Evolutionary conservation across 2,113 vertebrate genomes (phyloP).

Genomic region (Ophthalmolycus amberensis): DNA sequence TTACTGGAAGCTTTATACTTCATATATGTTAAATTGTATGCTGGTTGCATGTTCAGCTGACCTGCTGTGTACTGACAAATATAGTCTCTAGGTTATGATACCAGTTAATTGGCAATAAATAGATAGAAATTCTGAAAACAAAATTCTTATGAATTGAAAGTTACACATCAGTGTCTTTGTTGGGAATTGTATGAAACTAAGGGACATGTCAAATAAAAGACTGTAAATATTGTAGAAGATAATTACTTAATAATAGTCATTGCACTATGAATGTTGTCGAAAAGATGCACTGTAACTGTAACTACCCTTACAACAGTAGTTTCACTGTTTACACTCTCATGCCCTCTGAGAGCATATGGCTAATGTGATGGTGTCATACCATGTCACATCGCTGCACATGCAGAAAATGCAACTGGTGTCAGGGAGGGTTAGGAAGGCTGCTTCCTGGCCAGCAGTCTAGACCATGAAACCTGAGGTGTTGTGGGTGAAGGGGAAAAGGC

Average conservation of each 20-base stretch:
- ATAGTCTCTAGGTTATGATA: too few species aligned
- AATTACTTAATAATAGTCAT: not conserved
- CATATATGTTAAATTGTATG: too few species aligned
- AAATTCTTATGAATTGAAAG: not conserved
- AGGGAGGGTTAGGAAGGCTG: slow-evolving; percentile 9
- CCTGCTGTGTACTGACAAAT: not conserved
- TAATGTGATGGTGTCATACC: slow-evolving; percentile 31
- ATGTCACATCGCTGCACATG: slow-evolving; percentile 32
- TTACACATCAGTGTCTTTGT: not conserved
- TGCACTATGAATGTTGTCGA: not conserved
- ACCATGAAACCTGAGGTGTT: slow-evolving; percentile 62
- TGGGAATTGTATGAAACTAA: not conserved
- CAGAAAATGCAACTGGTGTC: slow-evolving; percentile 53
- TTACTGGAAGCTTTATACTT: too few species aligned
- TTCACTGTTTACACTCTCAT: slow-evolving; percentile 33
- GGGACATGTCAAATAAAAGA: not conserved
- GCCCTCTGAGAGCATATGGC: slow-evolving; percentile 22
- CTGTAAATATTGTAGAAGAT: not conserved
- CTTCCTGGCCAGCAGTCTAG: slow-evolving; percentile 41
- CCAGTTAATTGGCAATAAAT: too few species aligned
- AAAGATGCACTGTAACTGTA: too few species aligned
- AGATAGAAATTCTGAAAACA: too few species aligned
- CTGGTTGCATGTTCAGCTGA: too few species aligned
- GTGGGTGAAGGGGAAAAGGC: slow-evolving; percentile 20
- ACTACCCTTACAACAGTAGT: not conserved